phyloP scores from a whole-genome alignment of 2,797 vertebrate species.

The Crax fasciolata region DNA sequence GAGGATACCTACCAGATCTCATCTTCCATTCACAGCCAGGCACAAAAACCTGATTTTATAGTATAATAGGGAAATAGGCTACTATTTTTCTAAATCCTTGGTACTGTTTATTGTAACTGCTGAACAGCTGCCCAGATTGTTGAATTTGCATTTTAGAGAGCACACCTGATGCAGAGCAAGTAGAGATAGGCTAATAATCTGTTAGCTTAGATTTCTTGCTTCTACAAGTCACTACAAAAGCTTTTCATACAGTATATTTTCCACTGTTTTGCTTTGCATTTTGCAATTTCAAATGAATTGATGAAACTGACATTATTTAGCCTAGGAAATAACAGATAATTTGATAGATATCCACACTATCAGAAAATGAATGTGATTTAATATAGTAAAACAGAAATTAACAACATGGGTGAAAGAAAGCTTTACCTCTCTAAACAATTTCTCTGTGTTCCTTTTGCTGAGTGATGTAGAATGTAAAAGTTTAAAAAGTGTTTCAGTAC shows the following conservation, averaged over 20 bases:
- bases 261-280: not conserved
- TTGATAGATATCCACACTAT: not conserved
- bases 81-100: not conserved
- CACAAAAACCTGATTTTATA: not conserved
- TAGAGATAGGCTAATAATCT: not conserved
- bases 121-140: not conserved
- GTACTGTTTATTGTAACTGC: not conserved
- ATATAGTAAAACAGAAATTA: not conserved
- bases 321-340: not conserved
- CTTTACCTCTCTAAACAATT: not conserved
- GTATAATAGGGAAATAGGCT: not conserved
- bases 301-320: not conserved
- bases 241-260: not conserved
- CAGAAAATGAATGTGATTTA: not conserved
- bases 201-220: not conserved
- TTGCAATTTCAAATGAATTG: not conserved
- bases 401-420: not conserved
- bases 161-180: not conserved
- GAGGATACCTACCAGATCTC: not conserved
- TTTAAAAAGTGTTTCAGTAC: not conserved
- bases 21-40: not conserved
- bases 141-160: conserved; percentile 28
- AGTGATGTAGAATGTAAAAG: not conserved
- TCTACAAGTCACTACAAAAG: not conserved
- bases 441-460: not conserved